Conservation (phyloP, 2,797 vertebrate genomes). For the Chromis chromis region DNA sequence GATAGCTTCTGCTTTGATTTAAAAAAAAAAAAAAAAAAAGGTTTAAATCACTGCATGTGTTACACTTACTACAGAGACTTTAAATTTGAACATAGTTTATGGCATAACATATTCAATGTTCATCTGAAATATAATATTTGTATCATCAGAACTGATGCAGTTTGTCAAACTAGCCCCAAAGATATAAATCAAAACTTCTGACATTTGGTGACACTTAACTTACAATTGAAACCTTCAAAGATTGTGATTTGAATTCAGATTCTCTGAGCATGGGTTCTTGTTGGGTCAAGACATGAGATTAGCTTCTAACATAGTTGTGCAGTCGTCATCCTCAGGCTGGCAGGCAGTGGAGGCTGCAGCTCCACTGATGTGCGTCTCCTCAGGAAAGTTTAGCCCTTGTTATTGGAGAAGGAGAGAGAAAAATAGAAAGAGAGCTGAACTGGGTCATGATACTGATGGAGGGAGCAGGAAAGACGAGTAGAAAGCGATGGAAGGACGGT, state of each 20-base stretch:
- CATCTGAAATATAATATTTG: no score
- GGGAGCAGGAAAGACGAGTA: conserved; percentile 33
- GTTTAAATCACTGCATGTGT: background rate
- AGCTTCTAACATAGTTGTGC: background rate
- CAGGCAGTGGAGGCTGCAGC: conserved; percentile 12
- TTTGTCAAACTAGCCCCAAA: no score
- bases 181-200: background rate
- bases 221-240: background rate
- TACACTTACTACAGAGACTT: background rate
- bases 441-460: conserved; percentile 61
- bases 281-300: conserved; percentile 11
- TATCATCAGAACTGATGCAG: background rate
- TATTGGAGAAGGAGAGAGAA: conserved; percentile 34
- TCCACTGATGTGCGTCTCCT: conserved; percentile 37
- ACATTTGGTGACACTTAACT: background rate
- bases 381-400: conserved; percentile 44
- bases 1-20: no score
- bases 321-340: conserved; percentile 19
- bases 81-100: background rate
- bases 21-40: no score
- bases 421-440: conserved; percentile 43
- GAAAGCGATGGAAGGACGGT: conserved; percentile 20
- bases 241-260: background rate
- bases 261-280: conserved; percentile 17
- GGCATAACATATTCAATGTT: no score